phyloP scores from a whole-genome alignment of 1,140 invertebrate species.

The Scaptomyza pallida region DNA sequence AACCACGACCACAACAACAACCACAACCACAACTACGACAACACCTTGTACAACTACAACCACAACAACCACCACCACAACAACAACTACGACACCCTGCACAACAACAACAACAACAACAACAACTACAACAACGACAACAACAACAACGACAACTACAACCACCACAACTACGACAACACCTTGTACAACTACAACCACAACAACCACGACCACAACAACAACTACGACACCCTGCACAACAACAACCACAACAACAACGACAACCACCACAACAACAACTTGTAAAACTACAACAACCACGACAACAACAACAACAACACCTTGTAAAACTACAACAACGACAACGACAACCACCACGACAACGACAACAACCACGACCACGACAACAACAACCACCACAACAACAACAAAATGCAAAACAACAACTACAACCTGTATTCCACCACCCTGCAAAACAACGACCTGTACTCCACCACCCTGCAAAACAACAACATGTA shows the following conservation, averaged over 20 bases:
- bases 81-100: not conserved
- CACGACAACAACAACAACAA: not conserved
- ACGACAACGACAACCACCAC: not conserved
- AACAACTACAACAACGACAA: not conserved
- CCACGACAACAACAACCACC: not conserved
- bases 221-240: not conserved
- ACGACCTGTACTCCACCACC: conserved; percentile 4
- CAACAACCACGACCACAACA: not conserved
- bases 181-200: not conserved
- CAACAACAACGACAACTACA: conserved; percentile 6
- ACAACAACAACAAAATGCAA: conserved; percentile 12
- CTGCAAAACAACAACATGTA: conserved; percentile 1
- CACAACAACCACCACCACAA: conserved; percentile 4
- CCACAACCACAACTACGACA: not conserved
- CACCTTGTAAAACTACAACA: not conserved
- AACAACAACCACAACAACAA: not conserved
- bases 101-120: conserved; percentile 6
- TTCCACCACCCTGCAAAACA: not conserved
- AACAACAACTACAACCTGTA: not conserved
- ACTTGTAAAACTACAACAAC: not conserved
- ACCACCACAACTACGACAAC: not conserved
- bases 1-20: not conserved
- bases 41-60: conserved; percentile 4
- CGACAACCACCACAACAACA: not conserved
- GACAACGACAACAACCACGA: not conserved